Evolutionary conservation across 2,113 vertebrate genomes (phyloP), one percentile per base, ranked within the genome.

Genomic region (Gallinago undulata): DNA sequence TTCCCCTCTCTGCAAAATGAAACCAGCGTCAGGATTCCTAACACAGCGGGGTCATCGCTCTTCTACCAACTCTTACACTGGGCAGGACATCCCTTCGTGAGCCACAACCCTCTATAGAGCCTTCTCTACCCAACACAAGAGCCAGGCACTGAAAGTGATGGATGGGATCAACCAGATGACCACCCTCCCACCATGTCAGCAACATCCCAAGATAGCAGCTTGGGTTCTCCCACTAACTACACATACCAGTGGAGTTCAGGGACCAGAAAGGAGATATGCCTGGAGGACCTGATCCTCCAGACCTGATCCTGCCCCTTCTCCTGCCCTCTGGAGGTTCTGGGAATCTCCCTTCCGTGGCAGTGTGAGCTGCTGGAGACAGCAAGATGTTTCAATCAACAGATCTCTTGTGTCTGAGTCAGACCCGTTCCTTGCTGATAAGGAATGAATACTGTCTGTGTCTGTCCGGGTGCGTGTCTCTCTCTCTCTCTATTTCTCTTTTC

Each of bases 401-500:
- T 90, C 78, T 87, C 70, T 72, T 1, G 0, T 79, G 57, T 72
- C 84, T 69, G 74, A 87, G 66, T 66, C 91, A 96, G 89, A 51
- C 70, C 84, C 53, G 4, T 55, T 84, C 84, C 75, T 93, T 45
- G 50, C 93, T 85, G 90, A 94, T 93, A 96, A 96, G 82, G 84
- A 63, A 95, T 88, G 82, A 96, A 95, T 57, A 77, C 67, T 72
- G 90, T 50, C 89, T 89, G 24, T 89, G 86, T 91, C 85, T 88
- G 72, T 94, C 80, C 69, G 1, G 55, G 91, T 77, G 43, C 30
- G 0, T 48, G 23, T 78, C 30, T 80, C 24, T 84, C 67, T 62
- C 66, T 69, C 68, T 94, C 81, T 94, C 89, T 75, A 60, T 94
- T 95, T 94, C 87, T 95, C 92, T 95, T 93, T 96, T 95, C 96